Evolutionary conservation across 2,888 invertebrate species (phyloP).

Genomic region (Rhagonycha fulva): DNA sequence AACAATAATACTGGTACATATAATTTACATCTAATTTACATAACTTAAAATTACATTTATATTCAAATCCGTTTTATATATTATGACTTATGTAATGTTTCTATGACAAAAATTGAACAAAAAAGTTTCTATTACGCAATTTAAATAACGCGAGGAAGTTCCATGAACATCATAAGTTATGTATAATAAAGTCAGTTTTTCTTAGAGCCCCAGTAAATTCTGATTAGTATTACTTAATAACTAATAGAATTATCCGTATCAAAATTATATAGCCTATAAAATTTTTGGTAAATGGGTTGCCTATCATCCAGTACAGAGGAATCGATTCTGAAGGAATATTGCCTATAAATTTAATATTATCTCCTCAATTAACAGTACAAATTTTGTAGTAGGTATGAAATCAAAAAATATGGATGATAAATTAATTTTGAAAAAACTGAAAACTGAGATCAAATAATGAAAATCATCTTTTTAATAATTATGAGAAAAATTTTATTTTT

Average conservation of each 20-base stretch:
- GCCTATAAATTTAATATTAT: neutral
- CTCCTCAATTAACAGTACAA: neutral
- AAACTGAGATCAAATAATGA: too few species aligned
- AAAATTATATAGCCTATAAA: neutral
- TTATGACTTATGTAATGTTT: neutral
- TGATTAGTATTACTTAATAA: neutral
- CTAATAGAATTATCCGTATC: neutral
- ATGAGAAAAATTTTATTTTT: too few species aligned
- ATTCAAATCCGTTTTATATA: neutral
- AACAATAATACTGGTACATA: neutral
- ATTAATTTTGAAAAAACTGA: too few species aligned
- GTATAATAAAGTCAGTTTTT: neutral
- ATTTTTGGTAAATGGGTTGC: conserved; percentile 15
- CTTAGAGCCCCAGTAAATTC: too few species aligned
- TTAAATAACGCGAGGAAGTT: neutral
- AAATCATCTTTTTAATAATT: too few species aligned
- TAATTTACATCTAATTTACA: neutral
- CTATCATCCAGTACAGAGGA: neutral
- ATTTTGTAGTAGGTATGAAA: too few species aligned
- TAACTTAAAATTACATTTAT: neutral
- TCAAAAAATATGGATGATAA: too few species aligned
- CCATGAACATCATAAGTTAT: neutral
- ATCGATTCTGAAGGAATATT: neutral
- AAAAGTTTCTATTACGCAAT: neutral
- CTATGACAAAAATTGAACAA: neutral